Evolutionary conservation across 2,888 invertebrate species (phyloP), one percentile per base, ranked within the genome.

Genomic region (Leptinotarsa peninsularis): DNA sequence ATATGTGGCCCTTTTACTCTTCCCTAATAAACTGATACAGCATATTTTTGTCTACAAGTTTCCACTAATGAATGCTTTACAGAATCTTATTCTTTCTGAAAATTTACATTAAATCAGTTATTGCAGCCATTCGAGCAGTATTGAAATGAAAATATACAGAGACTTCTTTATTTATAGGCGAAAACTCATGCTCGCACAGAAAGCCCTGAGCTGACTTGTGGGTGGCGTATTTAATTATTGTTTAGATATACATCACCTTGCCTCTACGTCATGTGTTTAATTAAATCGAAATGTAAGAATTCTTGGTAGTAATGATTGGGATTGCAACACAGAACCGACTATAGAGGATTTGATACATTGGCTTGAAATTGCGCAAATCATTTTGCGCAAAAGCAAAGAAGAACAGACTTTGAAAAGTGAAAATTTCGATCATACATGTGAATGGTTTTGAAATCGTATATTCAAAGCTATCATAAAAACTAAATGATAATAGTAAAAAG

Each of bases 91-190:
- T 33, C 0, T 52, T 5, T 21, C 10, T 58, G 58, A 14, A 18
- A 50, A 50, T 18, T 10, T 15, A 18, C 27, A 23, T 60, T 15
- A 60, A 5, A 33, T 33, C 33, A 17, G 43, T 63, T 3, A 17
- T n/a, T 4, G 10, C 63, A 63, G n/a, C 63, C 63, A n/a, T 17
- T 1, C 33, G 43, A 63, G 10, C 18, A 17, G 33, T 33, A 4
- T 15, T 7, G 18, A 58, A 70, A 70, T 76, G 74, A 75, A 77
- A 79, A 79, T 79, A 79, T 74, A 76, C 76, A 63, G 54, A 71
- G 69, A 70, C 72, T 76, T 73, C 33, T 75, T 76, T 79, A 79
- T 79, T 79, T 79, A 77, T 79, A 79, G 79, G 79, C 73, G 72
- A 76, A 77, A 75, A 74, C 73, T 76, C 71, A 69, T 73, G 73